A percentile compares a stretch with the other conserved stretches of the same genome.
Evolutionary conservation across 1,140 invertebrate species (phyloP).

Genomic region (Zophobas morio): DNA sequence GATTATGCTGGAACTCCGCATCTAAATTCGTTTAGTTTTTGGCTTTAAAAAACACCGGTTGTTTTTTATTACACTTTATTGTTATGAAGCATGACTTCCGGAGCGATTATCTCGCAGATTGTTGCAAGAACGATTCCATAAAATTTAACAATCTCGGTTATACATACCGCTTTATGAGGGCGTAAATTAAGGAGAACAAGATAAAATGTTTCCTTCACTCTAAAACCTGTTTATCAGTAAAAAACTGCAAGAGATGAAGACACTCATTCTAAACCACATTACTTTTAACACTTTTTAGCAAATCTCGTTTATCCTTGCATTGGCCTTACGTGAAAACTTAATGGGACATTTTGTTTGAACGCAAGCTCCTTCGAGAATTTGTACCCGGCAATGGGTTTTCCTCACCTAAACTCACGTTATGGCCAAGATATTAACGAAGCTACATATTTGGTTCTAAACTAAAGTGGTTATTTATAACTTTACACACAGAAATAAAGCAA

Average conservation of each 20-base stretch:
- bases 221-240: slow-evolving; percentile 22
- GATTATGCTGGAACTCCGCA: slow-evolving; percentile 17
- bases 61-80: slow-evolving; percentile 52
- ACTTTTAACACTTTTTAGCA: neutral
- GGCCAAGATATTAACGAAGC: neutral
- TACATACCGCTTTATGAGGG: slow-evolving; percentile 51
- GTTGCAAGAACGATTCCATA: slow-evolving; percentile 51
- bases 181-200: slow-evolving; percentile 52
- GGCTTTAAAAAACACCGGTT: slow-evolving; percentile 45
- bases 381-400: neutral
- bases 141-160: slow-evolving; percentile 50
- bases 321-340: neutral
- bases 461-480: neutral
- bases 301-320: neutral
- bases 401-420: neutral
- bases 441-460: neutral
- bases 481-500: too few species aligned
- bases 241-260: neutral
- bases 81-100: slow-evolving; percentile 49
- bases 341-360: neutral
- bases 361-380: neutral
- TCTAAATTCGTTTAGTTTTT: slow-evolving; percentile 41
- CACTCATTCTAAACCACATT: neutral
- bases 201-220: slow-evolving; percentile 47
- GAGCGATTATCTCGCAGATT: slow-evolving; percentile 53